These are phyloP conservation scores for Oncorhynchus mykiss DNA, from an alignment of 2,113 vertebrate species.

Conservation along the genomic window DNA sequence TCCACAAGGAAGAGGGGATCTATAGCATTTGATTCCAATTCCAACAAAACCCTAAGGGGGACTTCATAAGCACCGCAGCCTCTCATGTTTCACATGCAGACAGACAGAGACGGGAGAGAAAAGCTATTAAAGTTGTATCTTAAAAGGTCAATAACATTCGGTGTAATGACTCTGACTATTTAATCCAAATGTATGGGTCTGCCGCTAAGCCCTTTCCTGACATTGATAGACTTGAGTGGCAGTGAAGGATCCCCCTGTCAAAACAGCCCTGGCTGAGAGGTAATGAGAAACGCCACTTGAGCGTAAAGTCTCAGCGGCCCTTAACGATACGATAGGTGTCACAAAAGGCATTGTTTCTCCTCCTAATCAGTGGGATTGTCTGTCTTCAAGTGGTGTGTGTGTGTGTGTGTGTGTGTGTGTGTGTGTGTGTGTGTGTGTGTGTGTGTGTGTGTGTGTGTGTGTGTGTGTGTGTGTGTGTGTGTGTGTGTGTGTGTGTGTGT, in stretches of 20 bases:
- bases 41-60: constrained; percentile 60
- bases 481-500: constrained; percentile 45
- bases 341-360: constrained; percentile 71
- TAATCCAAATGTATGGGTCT: constrained; percentile 79
- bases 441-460: constrained; percentile 13
- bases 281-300: constrained; percentile 83
- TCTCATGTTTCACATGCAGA: constrained; percentile 42
- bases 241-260: constrained; percentile 80
- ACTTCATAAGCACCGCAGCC: constrained; percentile 67
- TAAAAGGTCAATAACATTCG: constrained; percentile 75
- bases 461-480: constrained; percentile 19
- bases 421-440: constrained; percentile 19
- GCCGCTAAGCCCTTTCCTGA: constrained; percentile 76
- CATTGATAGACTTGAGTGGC: constrained; percentile 87
- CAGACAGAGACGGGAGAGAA: constrained; percentile 43
- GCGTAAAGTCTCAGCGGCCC: constrained; percentile 68
- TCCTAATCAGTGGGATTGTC: constrained; percentile 84
- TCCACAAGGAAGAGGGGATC: constrained; percentile 53
- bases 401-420: constrained; percentile 44
- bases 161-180: constrained; percentile 78
- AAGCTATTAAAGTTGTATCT: constrained; percentile 71
- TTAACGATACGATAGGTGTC: constrained; percentile 75
- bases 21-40: constrained; percentile 73
- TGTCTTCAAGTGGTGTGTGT: constrained; percentile 17
- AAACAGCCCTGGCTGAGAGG: constrained; percentile 72